phyloP scores from a whole-genome alignment of 2,888 invertebrate species.

The Notocelia uddmanniana region DNA sequence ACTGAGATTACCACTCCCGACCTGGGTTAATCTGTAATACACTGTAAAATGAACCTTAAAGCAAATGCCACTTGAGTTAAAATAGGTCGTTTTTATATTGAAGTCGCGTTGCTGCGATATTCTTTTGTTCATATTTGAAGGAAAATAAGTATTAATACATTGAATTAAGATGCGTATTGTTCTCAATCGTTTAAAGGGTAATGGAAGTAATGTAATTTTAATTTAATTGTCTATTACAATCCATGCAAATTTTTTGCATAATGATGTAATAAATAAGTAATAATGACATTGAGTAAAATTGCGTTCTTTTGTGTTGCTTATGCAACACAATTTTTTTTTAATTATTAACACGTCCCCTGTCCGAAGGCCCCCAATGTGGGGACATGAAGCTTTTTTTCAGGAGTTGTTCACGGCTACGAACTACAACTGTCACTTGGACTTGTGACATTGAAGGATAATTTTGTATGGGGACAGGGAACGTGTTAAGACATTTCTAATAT shows the following conservation, averaged over 20 bases:
- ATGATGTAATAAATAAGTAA: background rate
- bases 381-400: too few species aligned
- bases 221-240: constrained; percentile 24
- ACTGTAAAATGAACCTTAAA: constrained; percentile 1
- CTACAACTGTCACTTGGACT: too few species aligned
- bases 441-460: too few species aligned
- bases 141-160: background rate
- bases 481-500: too few species aligned
- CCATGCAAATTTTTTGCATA: constrained; percentile 10
- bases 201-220: constrained; percentile 9
- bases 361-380: too few species aligned
- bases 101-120: background rate
- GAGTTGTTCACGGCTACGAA: too few species aligned
- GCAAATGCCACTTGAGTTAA: background rate
- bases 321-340: too few species aligned
- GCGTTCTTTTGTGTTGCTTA: background rate
- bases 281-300: background rate
- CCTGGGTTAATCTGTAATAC: background rate
- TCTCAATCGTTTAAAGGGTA: background rate
- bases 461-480: too few species aligned
- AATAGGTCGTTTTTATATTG: background rate
- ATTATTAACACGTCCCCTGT: too few species aligned
- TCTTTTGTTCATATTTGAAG: background rate
- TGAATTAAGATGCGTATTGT: background rate
- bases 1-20: background rate